Conservation (phyloP, 2,113 vertebrate genomes). For the Progne subis region DNA sequence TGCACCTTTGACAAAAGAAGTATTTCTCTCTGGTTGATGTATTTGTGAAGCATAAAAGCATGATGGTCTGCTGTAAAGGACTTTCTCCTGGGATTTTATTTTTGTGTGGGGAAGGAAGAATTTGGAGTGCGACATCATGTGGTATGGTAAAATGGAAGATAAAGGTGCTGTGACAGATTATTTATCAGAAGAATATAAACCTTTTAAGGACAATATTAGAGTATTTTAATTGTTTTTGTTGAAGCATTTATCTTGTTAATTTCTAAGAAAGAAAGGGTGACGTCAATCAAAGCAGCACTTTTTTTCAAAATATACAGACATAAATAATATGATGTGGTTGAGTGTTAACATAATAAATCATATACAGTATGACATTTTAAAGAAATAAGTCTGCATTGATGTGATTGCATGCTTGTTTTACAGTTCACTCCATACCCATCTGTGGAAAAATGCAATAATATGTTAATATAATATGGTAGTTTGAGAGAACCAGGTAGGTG, state of each 20-base stretch:
- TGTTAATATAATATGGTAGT: conserved; percentile 85
- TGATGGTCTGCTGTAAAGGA: conserved; percentile 72
- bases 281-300: conserved; percentile 83
- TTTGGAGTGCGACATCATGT: conserved; percentile 74
- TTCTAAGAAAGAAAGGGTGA: conserved; percentile 77
- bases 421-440: conserved; percentile 81
- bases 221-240: conserved; percentile 76
- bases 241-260: conserved; percentile 79
- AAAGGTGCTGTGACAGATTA: conserved; percentile 80
- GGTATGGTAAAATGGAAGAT: conserved; percentile 70
- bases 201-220: conserved; percentile 77
- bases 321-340: conserved; percentile 86
- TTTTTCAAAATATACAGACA: conserved; percentile 82
- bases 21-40: conserved; percentile 65
- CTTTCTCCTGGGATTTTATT: conserved; percentile 78
- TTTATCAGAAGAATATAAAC: conserved; percentile 79
- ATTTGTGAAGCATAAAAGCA: conserved; percentile 74
- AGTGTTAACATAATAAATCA: conserved; percentile 88
- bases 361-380: conserved; percentile 88
- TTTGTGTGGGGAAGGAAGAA: conserved; percentile 67
- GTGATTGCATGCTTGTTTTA: conserved; percentile 88
- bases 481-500: conserved; percentile 85
- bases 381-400: conserved; percentile 87
- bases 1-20: conserved; percentile 75
- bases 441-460: conserved; percentile 88